Conservation (phyloP, 2,113 vertebrate genomes). For the Reinhardtius hippoglossoides region DNA sequence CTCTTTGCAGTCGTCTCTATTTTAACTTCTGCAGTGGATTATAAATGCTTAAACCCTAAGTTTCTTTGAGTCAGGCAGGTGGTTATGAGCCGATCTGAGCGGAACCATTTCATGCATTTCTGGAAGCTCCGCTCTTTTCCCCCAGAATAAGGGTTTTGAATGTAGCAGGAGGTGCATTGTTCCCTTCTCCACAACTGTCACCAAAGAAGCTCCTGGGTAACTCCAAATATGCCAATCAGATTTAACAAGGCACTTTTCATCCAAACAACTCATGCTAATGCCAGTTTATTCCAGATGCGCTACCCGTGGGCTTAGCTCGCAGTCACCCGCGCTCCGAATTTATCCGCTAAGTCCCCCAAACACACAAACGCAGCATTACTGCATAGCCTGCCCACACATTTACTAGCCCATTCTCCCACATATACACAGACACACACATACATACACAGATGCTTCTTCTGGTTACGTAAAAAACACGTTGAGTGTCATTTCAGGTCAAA, state of each 20-base stretch:
- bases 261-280: constrained; percentile 66
- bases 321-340: constrained; percentile 69
- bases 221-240: constrained; percentile 74
- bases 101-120: constrained; percentile 56
- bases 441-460: constrained; percentile 34
- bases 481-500: constrained; percentile 56
- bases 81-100: constrained; percentile 56
- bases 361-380: constrained; percentile 67
- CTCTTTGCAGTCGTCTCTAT: constrained; percentile 12
- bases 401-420: constrained; percentile 33
- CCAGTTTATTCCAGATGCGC: constrained; percentile 67
- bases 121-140: constrained; percentile 36
- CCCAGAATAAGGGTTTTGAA: constrained; percentile 60
- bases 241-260: constrained; percentile 76
- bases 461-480: constrained; percentile 34
- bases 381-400: constrained; percentile 37
- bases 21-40: constrained; percentile 50
- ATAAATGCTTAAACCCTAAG: constrained; percentile 51
- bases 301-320: constrained; percentile 67
- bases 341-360: constrained; percentile 73
- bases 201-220: constrained; percentile 62
- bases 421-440: neutral
- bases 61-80: constrained; percentile 61
- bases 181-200: constrained; percentile 64
- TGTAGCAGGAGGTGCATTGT: constrained; percentile 63